Evolutionary conservation across 1,140 invertebrate species (phyloP), one percentile per base, ranked within the genome.

Genomic region (Oedothorax gibbosus): DNA sequence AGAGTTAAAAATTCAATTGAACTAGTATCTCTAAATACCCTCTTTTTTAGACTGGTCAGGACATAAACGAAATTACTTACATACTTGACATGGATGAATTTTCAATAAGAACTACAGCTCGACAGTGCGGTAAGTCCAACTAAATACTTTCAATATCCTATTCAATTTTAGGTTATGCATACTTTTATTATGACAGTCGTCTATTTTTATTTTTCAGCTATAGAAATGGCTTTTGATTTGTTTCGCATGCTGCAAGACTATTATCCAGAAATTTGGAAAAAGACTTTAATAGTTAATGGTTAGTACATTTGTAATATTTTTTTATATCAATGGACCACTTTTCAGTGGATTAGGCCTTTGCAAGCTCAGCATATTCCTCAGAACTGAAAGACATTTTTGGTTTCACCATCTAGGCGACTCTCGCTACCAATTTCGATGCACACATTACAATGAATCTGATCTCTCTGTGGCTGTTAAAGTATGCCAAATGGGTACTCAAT

Each of bases 71-170:
- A 66, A 54, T 64, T 14, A 68, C 51, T 12, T 79, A 64, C 51
- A 68, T 79, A 5, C 50, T 79, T 10, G 77, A 79, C 50, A 79
- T 79, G 77, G 77, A 79, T 6, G 18, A 49, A 21, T 79, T 79
- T 14, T 68, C 77, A 14, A 6, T 68, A 51, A 2, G 49, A 9
- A 50, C 14, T 21, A 11, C 14, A 5, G 62, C 50, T 50, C 8
- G 65, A 66, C 12, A 62, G 7, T 68, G 77, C 7, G 51, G 77
- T 79, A 50, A 68, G 64, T 14, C 2, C 11, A 71, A 60, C 12
- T 14, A 60, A 60, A 2, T n/a, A 60, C n/a, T 14, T 60, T 60
- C 57, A 60, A 60, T 60, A n/a, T 60, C 1, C 57, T 60, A 7
- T 1, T 1, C n/a, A n/a, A 60, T 60, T 14, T 60, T 62, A 10